These are phyloP conservation scores for Hippoglossus hippoglossus DNA, from an alignment of 2,797 vertebrate species.

Conservation along the genomic window DNA sequence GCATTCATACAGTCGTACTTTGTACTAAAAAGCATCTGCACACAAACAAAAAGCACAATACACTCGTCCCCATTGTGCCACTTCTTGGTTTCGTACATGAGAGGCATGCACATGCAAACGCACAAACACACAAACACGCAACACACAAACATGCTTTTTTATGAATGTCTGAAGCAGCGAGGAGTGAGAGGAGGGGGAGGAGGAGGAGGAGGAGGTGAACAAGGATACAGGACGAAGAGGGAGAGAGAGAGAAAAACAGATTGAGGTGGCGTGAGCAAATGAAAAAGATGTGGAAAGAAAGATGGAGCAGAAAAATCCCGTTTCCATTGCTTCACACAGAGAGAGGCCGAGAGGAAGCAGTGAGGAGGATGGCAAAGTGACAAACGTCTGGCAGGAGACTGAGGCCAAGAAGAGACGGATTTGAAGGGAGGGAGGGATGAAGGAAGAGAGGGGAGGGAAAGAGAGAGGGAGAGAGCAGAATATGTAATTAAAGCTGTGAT, in stretches of 20 bases:
- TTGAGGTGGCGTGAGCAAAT: slow-evolving; percentile 20
- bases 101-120: not conserved
- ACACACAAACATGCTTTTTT: slow-evolving; percentile 15
- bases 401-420: slow-evolving; percentile 67
- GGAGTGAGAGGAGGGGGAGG: slow-evolving; percentile 15
- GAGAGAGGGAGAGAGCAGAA: slow-evolving; percentile 48
- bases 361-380: slow-evolving; percentile 76
- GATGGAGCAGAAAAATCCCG: slow-evolving; percentile 50
- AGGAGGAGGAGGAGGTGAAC: slow-evolving; percentile 13
- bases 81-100: slow-evolving; percentile 20
- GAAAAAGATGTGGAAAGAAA: slow-evolving; percentile 63
- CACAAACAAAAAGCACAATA: slow-evolving; percentile 10
- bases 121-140: not conserved
- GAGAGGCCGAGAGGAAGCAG: slow-evolving; percentile 65
- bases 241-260: not conserved
- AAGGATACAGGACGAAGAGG: slow-evolving; percentile 5
- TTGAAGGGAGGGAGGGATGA: slow-evolving; percentile 45
- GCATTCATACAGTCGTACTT: slow-evolving; percentile 11
- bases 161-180: slow-evolving; percentile 24
- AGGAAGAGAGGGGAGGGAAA: slow-evolving; percentile 23
- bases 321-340: slow-evolving; percentile 79
- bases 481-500: slow-evolving; percentile 77
- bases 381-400: slow-evolving; percentile 75
- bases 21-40: slow-evolving; percentile 9
- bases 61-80: slow-evolving; percentile 20